Conservation (phyloP, 2,113 vertebrate genomes). For the Choloepus hoffmanni region DNA sequence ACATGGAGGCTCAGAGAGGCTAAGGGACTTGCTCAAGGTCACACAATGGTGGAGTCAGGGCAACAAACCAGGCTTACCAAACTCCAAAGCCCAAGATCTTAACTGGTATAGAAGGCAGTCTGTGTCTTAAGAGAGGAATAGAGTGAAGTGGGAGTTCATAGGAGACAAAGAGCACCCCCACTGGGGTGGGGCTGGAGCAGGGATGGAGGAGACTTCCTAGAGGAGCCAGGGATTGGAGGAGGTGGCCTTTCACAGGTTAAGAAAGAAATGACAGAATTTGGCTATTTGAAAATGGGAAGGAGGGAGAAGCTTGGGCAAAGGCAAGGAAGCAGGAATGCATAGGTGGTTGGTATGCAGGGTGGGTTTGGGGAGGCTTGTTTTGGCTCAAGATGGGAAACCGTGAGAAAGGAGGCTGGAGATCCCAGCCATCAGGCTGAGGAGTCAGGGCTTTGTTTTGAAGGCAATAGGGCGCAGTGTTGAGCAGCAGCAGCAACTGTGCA, state of each 20-base stretch:
- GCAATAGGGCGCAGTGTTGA: background rate
- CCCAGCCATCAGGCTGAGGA: background rate
- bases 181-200: background rate
- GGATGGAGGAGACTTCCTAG: background rate
- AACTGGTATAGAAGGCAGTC: background rate
- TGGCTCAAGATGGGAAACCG: background rate
- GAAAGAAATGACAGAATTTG: background rate
- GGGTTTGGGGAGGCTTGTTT: background rate
- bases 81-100: background rate
- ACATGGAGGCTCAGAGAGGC: conserved; percentile 1
- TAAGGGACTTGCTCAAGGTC: background rate
- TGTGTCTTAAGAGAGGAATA: background rate
- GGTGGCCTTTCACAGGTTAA: background rate
- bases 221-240: background rate
- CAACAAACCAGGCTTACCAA: background rate
- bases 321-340: background rate
- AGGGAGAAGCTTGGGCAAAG: background rate
- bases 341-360: background rate
- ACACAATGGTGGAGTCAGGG: background rate
- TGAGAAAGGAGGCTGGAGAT: background rate
- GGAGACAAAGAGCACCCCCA: background rate
- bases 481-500: background rate
- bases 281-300: background rate
- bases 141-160: background rate
- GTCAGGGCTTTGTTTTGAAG: background rate